Conservation (phyloP, 1,140 invertebrate genomes). For the Physella acuta region DNA sequence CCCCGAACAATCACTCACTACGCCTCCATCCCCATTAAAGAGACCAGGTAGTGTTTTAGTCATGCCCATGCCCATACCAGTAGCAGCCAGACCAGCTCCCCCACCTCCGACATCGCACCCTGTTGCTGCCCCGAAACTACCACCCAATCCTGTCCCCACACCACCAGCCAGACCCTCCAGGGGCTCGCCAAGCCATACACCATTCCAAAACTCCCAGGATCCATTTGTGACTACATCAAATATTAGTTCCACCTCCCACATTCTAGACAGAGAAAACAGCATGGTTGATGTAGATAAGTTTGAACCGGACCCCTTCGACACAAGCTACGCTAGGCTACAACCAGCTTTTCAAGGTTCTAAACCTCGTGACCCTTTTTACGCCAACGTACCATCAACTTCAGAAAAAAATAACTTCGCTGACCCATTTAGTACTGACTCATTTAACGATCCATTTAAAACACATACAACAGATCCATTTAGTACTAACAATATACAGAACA, state of each 20-base stretch:
- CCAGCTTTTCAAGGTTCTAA: neutral
- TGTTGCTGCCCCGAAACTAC: slow-evolving; percentile 4
- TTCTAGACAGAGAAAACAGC: slow-evolving; percentile 21
- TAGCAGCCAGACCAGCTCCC: slow-evolving; percentile 14
- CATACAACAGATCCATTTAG: slow-evolving; percentile 15
- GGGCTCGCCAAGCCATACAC: neutral
- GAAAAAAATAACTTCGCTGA: neutral
- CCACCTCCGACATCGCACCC: slow-evolving; percentile 8
- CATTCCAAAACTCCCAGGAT: neutral
- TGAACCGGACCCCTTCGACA: slow-evolving; percentile 26
- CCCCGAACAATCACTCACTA: neutral
- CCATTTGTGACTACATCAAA: neutral
- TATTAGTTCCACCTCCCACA: no score
- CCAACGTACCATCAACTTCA: no score
- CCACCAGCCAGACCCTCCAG: slow-evolving; percentile 15
- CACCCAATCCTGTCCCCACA: neutral
- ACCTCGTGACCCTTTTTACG: no score
- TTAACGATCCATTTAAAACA: slow-evolving; percentile 38
- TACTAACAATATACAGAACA: neutral
- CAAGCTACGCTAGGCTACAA: slow-evolving; percentile 6
- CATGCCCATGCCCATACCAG: neutral
- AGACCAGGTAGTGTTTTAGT: neutral
- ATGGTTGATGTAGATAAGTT: neutral
- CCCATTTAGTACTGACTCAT: neutral
- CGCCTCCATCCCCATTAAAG: slow-evolving; percentile 10